Conservation (phyloP, 2,113 vertebrate genomes). For the Lethenteron camtschaticum region DNA sequence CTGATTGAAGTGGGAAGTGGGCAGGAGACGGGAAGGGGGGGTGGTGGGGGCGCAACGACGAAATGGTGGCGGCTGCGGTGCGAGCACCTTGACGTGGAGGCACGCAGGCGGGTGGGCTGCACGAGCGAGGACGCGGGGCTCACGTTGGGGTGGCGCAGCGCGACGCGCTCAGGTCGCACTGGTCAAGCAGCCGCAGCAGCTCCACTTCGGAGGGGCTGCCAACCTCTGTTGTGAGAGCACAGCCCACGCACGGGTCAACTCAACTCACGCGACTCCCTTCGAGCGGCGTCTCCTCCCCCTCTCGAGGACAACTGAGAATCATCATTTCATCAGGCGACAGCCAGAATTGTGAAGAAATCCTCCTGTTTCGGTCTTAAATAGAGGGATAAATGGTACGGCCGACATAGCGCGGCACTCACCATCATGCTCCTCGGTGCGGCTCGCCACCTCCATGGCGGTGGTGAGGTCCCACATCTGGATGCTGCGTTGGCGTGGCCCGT, state of each 20-base stretch:
- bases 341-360: not conserved
- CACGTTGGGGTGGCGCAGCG: slow-evolving; percentile 82
- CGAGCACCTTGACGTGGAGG: slow-evolving; percentile 65
- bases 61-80: not conserved
- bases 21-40: not conserved
- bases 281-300: not conserved
- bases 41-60: not conserved
- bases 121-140: slow-evolving; percentile 79
- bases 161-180: slow-evolving; percentile 80
- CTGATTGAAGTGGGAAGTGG: too few species aligned
- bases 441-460: slow-evolving; percentile 82
- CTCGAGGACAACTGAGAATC: not conserved
- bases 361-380: not conserved
- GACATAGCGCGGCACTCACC: not conserved
- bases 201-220: slow-evolving; percentile 85
- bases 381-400: not conserved
- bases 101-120: slow-evolving; percentile 59
- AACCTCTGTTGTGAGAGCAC: slow-evolving; percentile 26
- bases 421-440: slow-evolving; percentile 35
- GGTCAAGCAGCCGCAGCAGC: slow-evolving; percentile 69
- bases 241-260: too few species aligned
- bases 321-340: not conserved
- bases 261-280: too few species aligned
- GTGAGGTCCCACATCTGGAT: slow-evolving; percentile 99
- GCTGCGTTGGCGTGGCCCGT: slow-evolving; percentile 80